These are phyloP conservation scores for Tenthredo notha DNA, from an alignment of 2,888 invertebrate species.

Conservation along the genomic window DNA sequence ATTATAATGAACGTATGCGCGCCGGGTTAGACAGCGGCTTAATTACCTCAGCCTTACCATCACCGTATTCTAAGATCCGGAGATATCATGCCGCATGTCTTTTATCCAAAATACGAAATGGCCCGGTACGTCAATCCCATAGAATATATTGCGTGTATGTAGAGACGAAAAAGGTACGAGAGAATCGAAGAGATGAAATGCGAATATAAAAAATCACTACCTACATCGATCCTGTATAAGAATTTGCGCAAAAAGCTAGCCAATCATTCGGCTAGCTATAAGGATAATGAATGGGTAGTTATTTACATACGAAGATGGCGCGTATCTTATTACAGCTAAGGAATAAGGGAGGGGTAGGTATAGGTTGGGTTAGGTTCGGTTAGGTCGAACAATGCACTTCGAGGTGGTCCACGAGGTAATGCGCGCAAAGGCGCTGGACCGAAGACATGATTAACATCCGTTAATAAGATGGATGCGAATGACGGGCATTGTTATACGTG, in stretches of 20 bases:
- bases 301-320: constrained; percentile 78
- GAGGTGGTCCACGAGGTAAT: constrained; percentile 76
- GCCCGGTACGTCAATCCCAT: neutral
- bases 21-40: constrained; percentile 30
- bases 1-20: constrained; percentile 53
- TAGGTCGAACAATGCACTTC: constrained; percentile 74
- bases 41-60: constrained; percentile 19
- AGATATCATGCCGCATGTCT: neutral
- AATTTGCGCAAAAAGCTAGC: constrained; percentile 73
- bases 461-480: constrained; percentile 77
- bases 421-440: constrained; percentile 72
- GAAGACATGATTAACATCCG: constrained; percentile 79
- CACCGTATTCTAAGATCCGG: neutral
- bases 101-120: neutral
- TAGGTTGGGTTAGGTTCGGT: constrained; percentile 66
- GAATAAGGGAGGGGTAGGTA: constrained; percentile 55
- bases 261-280: constrained; percentile 75
- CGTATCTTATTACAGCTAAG: constrained; percentile 77
- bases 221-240: constrained; percentile 65
- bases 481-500: constrained; percentile 74
- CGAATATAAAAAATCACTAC: neutral
- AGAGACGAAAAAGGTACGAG: too few relatives aligned
- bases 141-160: neutral
- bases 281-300: constrained; percentile 76
- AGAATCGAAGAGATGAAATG: neutral